A percentile compares a stretch with the other conserved stretches of the same genome.
These are phyloP conservation scores for Azorinus chamasolen DNA, from an alignment of 2,888 invertebrate genomes.

Conservation along the genomic window DNA sequence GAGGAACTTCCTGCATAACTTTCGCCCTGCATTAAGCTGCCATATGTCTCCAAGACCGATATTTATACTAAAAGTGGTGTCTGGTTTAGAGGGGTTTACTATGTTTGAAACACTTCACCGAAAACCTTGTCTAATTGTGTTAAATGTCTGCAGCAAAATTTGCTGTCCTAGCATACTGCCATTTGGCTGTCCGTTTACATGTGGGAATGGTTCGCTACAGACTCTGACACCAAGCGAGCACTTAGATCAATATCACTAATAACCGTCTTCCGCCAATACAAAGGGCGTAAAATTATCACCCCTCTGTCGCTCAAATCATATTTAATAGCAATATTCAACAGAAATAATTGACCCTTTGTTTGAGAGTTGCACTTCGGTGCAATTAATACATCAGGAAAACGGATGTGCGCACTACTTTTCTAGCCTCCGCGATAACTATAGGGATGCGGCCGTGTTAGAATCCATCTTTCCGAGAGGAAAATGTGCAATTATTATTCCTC, in stretches of 20 bases:
- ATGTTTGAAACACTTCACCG: too few relatives aligned
- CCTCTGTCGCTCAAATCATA: conserved; percentile 63
- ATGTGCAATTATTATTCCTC: conserved; percentile 61
- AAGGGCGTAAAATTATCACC: conserved; percentile 65
- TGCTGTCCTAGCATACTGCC: too few relatives aligned
- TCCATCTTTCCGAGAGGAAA: conserved; percentile 44
- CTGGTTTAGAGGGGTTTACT: too few relatives aligned
- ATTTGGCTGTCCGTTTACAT: neutral
- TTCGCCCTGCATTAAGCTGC: too few relatives aligned
- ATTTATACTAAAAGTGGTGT: too few relatives aligned
- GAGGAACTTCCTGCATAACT: too few relatives aligned
- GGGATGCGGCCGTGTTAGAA: conserved; percentile 53
- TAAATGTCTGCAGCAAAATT: too few relatives aligned
- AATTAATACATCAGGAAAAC: conserved; percentile 62
- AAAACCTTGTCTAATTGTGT: too few relatives aligned
- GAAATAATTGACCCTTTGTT: conserved; percentile 70
- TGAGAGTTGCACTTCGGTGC: conserved; percentile 60
- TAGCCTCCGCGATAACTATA: conserved; percentile 27
- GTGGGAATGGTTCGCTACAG: conserved; percentile 1
- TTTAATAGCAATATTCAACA: conserved; percentile 67
- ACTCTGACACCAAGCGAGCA: neutral
- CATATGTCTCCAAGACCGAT: too few relatives aligned
- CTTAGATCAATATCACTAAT: conserved; percentile 40
- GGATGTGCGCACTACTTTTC: conserved; percentile 53
- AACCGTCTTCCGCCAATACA: conserved; percentile 35